Base-by-base conservation (phyloP, 1,140 invertebrate species). In the Drosophila punjabiensis region DNA sequence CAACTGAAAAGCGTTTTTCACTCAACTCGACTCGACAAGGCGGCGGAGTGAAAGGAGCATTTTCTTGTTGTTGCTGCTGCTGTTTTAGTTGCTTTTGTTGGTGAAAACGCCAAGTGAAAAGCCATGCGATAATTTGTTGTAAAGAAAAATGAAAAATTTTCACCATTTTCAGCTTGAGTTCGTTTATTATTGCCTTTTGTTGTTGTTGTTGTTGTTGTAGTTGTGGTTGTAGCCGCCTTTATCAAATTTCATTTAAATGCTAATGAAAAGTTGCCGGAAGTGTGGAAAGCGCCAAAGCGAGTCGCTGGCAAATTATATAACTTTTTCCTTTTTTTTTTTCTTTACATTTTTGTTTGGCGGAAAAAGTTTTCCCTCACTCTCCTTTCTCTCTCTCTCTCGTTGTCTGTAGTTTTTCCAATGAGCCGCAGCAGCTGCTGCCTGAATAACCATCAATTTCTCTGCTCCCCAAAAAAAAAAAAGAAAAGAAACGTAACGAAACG, bases 51-150 rank as follows among this genome's bases (percentile, higher is more conserved):
- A 90, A 90, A 90, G 86, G 85, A 89, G 85, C 75, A 85, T 81
- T 56, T 88, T 73, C 24, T 24, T 24, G 71, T 69, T 71, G 66
- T 65, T 81, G 79, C 59, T 74, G 14, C 6, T 24, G 18, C 18
- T 20, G 20, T 59, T 62, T 59, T 52, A 67, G 79, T 76, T 84
- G 74, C 39, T 81, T 65, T 69, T 76, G 75, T 75, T 68, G 75
- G 86, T 82, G 86, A 86, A 86, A 90, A 86, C 86, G 65, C 61
- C 78, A 74, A 90, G 86, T 90, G 86, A 90, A 90, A 90, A 90
- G 76, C 89, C 87, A 86, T 91, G 86, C 86, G 87, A 90, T 90
- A 90, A 90, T 90, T 90, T 90, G 86, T 90, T 90, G 86, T 90
- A 85, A 88, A 53, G 52, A 88, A 89, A 86, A 81, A 85, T 85